Evolutionary conservation across 23 tunicate genomes (phyloP).

Genomic region (Trididemnum miniatum): DNA sequence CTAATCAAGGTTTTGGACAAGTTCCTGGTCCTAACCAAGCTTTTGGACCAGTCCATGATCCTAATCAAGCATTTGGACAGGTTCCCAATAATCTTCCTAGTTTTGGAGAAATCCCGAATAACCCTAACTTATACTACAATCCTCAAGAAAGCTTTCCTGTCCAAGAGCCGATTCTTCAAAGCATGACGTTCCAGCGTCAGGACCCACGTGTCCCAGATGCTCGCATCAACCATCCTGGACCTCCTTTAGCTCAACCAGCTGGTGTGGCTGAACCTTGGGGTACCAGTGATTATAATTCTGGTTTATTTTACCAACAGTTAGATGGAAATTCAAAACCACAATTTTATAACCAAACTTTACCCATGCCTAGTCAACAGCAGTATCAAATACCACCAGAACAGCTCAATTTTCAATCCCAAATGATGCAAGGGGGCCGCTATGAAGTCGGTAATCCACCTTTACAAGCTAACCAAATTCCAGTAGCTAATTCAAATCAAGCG

Average conservation of each 20-base stretch:
- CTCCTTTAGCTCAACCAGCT: not conserved
- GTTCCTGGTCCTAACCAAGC: not conserved
- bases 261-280: not conserved
- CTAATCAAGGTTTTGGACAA: not conserved
- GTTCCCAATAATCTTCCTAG: not conserved
- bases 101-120: not conserved
- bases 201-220: not conserved
- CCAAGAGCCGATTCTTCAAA: constrained; percentile 31
- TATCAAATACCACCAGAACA: not conserved
- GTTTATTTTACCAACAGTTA: not conserved
- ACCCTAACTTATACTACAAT: constrained; percentile 3
- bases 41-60: not conserved
- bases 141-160: constrained; percentile 4
- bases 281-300: not conserved
- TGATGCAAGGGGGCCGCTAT: constrained; percentile 34
- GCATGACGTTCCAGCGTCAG: constrained; percentile 29
- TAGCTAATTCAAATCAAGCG: not conserved
- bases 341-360: not conserved
- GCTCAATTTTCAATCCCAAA: constrained; percentile 11
- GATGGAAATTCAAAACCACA: not conserved
- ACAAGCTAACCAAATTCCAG: not conserved
- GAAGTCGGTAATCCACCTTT: not conserved
- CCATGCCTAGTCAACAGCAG: not conserved
- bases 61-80: not conserved
- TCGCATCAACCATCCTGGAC: not conserved